Base-by-base conservation (phyloP, 2,797 vertebrate species). In the Cossypha caffra region DNA sequence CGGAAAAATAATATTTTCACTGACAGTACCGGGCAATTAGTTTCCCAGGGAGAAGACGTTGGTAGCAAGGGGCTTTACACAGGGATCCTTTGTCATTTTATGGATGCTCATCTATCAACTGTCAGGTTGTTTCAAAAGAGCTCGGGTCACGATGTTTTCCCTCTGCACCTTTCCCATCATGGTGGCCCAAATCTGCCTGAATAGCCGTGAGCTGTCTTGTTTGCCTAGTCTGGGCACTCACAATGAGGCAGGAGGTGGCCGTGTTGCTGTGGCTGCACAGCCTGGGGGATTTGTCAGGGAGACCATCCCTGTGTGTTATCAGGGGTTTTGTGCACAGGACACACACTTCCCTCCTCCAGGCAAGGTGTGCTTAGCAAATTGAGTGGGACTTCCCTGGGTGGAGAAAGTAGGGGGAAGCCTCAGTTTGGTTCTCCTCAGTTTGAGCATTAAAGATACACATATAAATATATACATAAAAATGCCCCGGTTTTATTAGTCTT, bases 101-200 rank as follows among this genome's bases (percentile, higher is more conserved):
- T 98, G 96, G 98, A 97, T 93, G 94, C 97, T 98, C 98, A 98
- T 99, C 98, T 97, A 86, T 99, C 98, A 99, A 95, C 98, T 99
- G 98, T 98, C 98, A 98, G 95, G 71, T 79, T 90, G 93, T 98
- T 98, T 98, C 98, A 98, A 98, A 98, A 97, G 95, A 96, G 88
- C 95, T 94, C 7, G 43, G 69, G 95, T 97, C 96, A 97, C 97
- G 97, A 97, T 98, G 98, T 98, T 98, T 97, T 98, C 97, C 92
- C 96, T 97, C 93, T 97, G 97, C 96, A 98, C 98, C 98, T 98
- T 98, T 98, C 98, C 97, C 98, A 98, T 98, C 97, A 79, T n/a
- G 96, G 97, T 98, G 98, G 98, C 98, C 97, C 96, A 98, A 97
- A 97, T 97, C 97, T 97, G 93, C 85, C 90, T 96, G 96, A 97